Evolutionary conservation across 2,113 vertebrate species (phyloP), one percentile per base, ranked within the genome.

Genomic region (Microcebus lehilahytsara): DNA sequence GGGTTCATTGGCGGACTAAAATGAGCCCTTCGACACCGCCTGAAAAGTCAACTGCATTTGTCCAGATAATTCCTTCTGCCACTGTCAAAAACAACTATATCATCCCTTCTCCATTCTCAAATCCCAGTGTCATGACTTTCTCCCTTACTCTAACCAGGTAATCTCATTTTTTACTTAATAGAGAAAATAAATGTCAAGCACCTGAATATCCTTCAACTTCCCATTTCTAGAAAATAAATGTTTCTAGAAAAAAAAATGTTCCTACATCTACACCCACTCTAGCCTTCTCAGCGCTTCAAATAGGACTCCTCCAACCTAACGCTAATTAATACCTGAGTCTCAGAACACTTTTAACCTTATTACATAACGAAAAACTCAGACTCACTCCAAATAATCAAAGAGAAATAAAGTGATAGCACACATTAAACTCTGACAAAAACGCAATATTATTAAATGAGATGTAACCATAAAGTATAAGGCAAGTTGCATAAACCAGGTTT

Each of bases 381-480:
- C 9, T n/a, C 19, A 81, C 6, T 90, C 84, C 92, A 92, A 94
- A 85, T 74, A 79, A 92, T 34, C 3, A 4, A 85, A 80, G 34
- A 85, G 56, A 94, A 75, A 89, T 42, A 37, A 78, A 86, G 16
- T 85, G 37, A 91, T 4, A 77, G 34, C 42, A 91, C 27, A 91
- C 34, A 89, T 89, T 79, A 67, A 92, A 74, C 27, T 64, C 78
- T 94, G 64, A 89, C 56, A 85, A 23, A 89, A 80, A 85, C 66
- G 42, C 62, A 88, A 14, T 67, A 74, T 84, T 93, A 96, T n/a
- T 93, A 72, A 97, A 94, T 51, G 37, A 92, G n/a, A 66, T 51
- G 20, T 58, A 64, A 51, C 49, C 66, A 74, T 53, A 92, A 72
- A 88, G 46, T 71, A 64, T 27, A 64, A 64, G 69, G 83, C 30